Percentiles rank a stretch among this genome's conserved stretches.
Conservation (phyloP, 2,797 vertebrate species). For the Pogonophryne albipinna region DNA sequence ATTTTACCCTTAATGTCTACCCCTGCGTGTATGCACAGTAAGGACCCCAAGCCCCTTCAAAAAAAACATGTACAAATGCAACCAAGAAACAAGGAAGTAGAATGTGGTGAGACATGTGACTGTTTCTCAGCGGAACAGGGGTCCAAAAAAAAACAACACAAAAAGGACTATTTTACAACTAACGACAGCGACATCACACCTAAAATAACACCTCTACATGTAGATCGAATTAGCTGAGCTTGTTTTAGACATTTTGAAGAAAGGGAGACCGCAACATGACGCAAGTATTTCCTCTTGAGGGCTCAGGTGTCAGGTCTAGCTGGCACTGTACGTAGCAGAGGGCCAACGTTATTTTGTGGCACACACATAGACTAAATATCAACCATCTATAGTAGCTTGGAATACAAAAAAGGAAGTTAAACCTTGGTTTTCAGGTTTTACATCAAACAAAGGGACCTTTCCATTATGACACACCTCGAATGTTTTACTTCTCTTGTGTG, state of each 20-base stretch:
- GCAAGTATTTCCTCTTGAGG: conserved; percentile 4
- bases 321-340: conserved; percentile 6
- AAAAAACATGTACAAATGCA: conserved; percentile 26
- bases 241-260: background rate
- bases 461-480: conserved; percentile 7
- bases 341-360: background rate
- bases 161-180: conserved; percentile 2
- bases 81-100: conserved; percentile 64
- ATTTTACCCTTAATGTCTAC: no score
- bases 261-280: conserved; percentile 1
- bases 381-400: background rate
- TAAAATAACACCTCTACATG: conserved; percentile 14
- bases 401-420: conserved; percentile 16
- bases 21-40: conserved; percentile 7
- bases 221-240: conserved; percentile 31
- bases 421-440: background rate
- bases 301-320: background rate
- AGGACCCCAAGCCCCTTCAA: conserved; percentile 2
- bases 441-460: background rate
- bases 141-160: conserved; percentile 15
- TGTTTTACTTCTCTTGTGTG: conserved; percentile 70
- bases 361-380: background rate
- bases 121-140: conserved; percentile 38
- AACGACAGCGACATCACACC: conserved; percentile 12
- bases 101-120: conserved; percentile 69